Conservation (phyloP, 1,140 invertebrate species). For the Drosophila ambigua region DNA sequence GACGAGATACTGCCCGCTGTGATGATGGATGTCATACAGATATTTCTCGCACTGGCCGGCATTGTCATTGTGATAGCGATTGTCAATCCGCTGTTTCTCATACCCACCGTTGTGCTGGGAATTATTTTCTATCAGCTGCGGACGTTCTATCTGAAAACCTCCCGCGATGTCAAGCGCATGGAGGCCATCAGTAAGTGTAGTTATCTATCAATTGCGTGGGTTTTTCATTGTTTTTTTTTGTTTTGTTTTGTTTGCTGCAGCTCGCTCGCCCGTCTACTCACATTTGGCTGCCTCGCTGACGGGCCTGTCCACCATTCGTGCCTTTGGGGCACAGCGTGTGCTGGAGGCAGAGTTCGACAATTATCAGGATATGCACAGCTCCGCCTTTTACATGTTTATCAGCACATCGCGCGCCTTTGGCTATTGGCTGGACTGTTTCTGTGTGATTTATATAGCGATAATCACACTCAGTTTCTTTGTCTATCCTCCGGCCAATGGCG, state of each 20-base stretch:
- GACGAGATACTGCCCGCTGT: conserved; percentile 93
- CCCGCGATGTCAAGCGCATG: conserved; percentile 93
- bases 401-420: conserved; percentile 88
- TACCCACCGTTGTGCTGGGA: conserved; percentile 89
- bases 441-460: conserved; percentile 88
- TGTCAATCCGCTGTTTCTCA: conserved; percentile 90
- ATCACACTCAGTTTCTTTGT: conserved; percentile 89
- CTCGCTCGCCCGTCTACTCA: conserved; percentile 92
- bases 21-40: conserved; percentile 91
- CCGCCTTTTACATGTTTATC: conserved; percentile 87
- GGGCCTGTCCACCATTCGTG: conserved; percentile 95
- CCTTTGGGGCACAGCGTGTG: conserved; percentile 91
- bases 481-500: conserved; percentile 86
- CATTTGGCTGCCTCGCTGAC: conserved; percentile 95
- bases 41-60: conserved; percentile 89
- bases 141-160: conserved; percentile 92
- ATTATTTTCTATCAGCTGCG: conserved; percentile 91
- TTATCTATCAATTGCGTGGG: neutral
- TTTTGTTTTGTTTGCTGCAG: conserved; percentile 80
- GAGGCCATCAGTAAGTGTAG: conserved; percentile 92
- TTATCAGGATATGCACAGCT: conserved; percentile 89
- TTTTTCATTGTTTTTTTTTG: neutral
- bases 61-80: conserved; percentile 90
- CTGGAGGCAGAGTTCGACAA: conserved; percentile 92
- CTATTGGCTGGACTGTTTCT: conserved; percentile 91